Percentiles rank a stretch among this genome's conserved stretches.
Evolutionary conservation across 2,888 invertebrate genomes (phyloP).

Genomic region (Drosophila kokeensis): DNA sequence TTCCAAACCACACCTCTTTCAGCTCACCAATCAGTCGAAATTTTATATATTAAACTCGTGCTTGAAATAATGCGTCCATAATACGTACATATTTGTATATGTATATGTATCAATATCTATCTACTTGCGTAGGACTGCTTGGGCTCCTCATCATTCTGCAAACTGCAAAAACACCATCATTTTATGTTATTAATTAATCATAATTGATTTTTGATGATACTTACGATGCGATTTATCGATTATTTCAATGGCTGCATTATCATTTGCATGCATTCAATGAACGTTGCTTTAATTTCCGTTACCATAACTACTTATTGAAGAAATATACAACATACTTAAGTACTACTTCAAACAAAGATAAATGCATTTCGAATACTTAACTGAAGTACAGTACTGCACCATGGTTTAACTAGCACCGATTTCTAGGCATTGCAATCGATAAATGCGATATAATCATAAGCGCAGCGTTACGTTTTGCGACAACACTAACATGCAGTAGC

Average conservation of each 20-base stretch:
- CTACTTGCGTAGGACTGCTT: conserved; percentile 52
- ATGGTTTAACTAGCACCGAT: conserved; percentile 41
- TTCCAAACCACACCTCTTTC: conserved; percentile 31
- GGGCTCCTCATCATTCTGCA: conserved; percentile 50
- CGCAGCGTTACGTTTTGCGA: conserved; percentile 37
- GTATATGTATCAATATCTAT: conserved; percentile 19
- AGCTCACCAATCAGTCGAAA: conserved; percentile 51
- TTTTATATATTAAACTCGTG: conserved; percentile 29
- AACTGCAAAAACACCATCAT: conserved; percentile 31
- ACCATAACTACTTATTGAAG: conserved; percentile 19
- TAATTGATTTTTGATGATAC: conserved; percentile 20
- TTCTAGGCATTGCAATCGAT: conserved; percentile 32
- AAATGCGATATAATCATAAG: conserved; percentile 17
- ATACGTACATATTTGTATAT: conserved; percentile 7
- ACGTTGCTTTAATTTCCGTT: conserved; percentile 48
- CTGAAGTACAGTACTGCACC: conserved; percentile 40
- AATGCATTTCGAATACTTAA: conserved; percentile 21
- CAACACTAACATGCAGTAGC: conserved; percentile 46
- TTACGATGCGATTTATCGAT: conserved; percentile 21
- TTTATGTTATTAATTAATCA: conserved; percentile 16
- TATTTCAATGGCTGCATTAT: conserved; percentile 65
- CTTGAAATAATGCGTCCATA: conserved; percentile 30
- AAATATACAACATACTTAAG: conserved; percentile 12
- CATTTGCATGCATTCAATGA: conserved; percentile 67
- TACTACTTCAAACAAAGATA: conserved; percentile 12